These are phyloP conservation scores for Heteromormyrus szaboi DNA, from an alignment of 2,797 vertebrate genomes.

Conservation along the genomic window DNA sequence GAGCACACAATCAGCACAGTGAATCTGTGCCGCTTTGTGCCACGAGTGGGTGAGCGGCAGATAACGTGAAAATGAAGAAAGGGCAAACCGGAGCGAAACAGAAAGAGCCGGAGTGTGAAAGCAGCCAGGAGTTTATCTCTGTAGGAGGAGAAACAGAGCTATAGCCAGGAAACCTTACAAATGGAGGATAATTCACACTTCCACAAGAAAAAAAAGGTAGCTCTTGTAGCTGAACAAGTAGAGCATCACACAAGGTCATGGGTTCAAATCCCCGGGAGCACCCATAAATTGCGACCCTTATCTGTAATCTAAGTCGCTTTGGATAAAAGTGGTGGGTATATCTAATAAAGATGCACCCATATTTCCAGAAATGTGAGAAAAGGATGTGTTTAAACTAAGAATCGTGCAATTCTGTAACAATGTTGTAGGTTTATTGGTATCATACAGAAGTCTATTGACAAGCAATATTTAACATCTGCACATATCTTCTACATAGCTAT, in stretches of 20 bases:
- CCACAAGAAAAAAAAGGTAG: background rate
- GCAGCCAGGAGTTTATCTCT: background rate
- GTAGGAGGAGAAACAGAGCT: background rate
- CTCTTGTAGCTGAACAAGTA: background rate
- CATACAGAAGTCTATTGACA: background rate
- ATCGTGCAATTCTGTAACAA: background rate
- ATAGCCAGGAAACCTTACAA: background rate
- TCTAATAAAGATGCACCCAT: background rate
- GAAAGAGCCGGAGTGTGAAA: background rate
- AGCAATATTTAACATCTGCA: background rate
- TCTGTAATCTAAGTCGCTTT: background rate
- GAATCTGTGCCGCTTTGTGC: background rate
- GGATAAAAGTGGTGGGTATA: background rate
- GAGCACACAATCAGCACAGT: background rate
- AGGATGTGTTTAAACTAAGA: background rate
- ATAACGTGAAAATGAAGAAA: background rate
- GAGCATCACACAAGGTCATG: background rate
- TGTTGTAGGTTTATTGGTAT: background rate
- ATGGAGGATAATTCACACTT: background rate
- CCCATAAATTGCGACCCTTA: background rate
- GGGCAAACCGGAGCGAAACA: background rate
- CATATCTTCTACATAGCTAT: background rate
- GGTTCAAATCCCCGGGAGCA: background rate
- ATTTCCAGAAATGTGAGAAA: background rate
- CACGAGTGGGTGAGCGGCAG: background rate